These are phyloP conservation scores for Tichodroma muraria DNA, from an alignment of 2,113 vertebrate genomes.

Conservation along the genomic window DNA sequence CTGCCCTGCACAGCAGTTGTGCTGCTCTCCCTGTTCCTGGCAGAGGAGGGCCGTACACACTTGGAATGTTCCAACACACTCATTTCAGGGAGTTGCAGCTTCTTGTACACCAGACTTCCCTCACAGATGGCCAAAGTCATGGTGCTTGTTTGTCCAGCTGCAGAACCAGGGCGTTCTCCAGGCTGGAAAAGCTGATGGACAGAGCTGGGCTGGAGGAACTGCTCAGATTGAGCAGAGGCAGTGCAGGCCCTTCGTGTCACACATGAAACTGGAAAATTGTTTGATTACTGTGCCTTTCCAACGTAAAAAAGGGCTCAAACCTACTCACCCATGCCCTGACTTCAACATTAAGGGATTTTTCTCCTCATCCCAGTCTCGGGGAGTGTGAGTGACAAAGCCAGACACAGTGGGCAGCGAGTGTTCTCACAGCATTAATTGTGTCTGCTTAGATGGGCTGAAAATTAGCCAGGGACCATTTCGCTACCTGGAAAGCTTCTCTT, in stretches of 20 bases:
- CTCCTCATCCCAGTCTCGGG: neutral
- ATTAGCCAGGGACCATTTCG: neutral
- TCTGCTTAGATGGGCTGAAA: neutral
- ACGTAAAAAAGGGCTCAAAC: neutral
- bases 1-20: neutral
- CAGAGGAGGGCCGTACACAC: neutral
- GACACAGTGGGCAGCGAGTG: fast-evolving
- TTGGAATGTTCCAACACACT: neutral
- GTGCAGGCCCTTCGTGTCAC: neutral
- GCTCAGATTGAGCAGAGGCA: neutral
- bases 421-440: neutral
- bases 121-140: neutral
- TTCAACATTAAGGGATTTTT: neutral
- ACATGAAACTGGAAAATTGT: neutral
- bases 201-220: neutral
- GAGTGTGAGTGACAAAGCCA: neutral
- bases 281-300: neutral
- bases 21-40: neutral
- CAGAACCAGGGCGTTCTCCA: neutral
- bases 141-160: neutral
- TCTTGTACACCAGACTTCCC: neutral
- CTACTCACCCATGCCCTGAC: neutral
- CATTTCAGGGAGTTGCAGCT: neutral
- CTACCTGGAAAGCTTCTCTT: neutral
- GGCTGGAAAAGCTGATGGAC: neutral